Base-by-base conservation (phyloP, 2,797 vertebrate species). In the Sparus aurata region DNA sequence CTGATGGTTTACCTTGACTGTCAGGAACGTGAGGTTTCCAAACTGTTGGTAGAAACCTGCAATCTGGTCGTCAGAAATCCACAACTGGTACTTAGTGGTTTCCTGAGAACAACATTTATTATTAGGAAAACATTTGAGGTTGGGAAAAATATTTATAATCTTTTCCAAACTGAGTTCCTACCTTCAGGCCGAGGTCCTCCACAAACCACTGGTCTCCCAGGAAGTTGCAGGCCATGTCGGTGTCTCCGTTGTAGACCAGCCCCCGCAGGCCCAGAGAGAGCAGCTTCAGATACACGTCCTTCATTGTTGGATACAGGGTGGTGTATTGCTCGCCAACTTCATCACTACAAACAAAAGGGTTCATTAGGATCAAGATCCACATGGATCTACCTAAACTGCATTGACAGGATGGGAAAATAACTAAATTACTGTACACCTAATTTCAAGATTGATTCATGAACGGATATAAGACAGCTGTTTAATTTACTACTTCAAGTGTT, bases 211-310 rank as follows among this genome's bases (percentile, higher is more conserved):
- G 90, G 86, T 95, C 93, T 59, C 96, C 96, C 75, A 96, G 87
- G 87, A 95, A 96, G 92, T 96, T 96, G 85, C 95, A 96, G 81
- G 94, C 94, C 95, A 96, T 96, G 86, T 96, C 96, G 0, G 95
- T 96, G 89, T 96, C 96, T 69, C 96, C 96, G 6, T 96, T 96
- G 88, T 96, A 96, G 80, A 96, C 94, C 6, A 96, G 93, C 0
- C 85, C 92, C 50, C 92, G 86, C 23, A 95, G 75, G 27, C 91
- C 93, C 80, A 91, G 64, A 54, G 91, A 85, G 53, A 96, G 90
- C 75, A 96, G 86, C 91, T 96, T 95, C 77, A 91, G 66, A 65
- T 96, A 96, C 3, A 93, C 85, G 0, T 87, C 89, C 82, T 90
- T 94, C 87, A 96, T 46, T 0, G 92, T 94, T 3, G 7, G 0